These are phyloP conservation scores for Semicossyphus pulcher DNA, from an alignment of 2,113 vertebrate species.

Conservation along the genomic window DNA sequence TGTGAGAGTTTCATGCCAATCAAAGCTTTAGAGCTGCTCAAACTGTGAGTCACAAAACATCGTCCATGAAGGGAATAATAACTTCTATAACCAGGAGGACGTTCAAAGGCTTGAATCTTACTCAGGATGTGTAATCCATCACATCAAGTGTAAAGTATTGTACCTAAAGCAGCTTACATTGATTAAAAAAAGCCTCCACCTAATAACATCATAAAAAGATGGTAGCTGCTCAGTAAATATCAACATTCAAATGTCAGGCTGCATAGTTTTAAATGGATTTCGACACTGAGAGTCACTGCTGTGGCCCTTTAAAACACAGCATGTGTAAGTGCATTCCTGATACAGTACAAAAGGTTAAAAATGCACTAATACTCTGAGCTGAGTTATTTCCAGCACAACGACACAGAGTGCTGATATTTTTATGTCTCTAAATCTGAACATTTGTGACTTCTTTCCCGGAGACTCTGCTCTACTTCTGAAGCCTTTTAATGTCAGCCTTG, in stretches of 20 bases:
- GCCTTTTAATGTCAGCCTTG: constrained; percentile 4
- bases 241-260: background rate
- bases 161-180: background rate
- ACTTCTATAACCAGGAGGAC: background rate
- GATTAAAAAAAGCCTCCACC: background rate
- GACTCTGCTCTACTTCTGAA: background rate
- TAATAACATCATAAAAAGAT: background rate
- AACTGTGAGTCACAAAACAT: background rate
- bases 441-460: background rate
- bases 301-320: background rate
- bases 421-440: background rate
- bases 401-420: background rate
- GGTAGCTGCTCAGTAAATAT: background rate
- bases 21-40: background rate
- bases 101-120: no score
- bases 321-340: constrained; percentile 50
- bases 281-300: background rate
- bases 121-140: no score
- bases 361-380: constrained; percentile 31
- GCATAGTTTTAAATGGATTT: background rate
- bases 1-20: background rate
- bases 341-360: constrained; percentile 40
- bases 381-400: background rate
- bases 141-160: background rate
- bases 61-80: background rate